A percentile compares a stretch with the other conserved stretches of the same genome.
phyloP scores from a whole-genome alignment of 2,888 invertebrate genomes.

The Caenorhabditis sp. region DNA sequence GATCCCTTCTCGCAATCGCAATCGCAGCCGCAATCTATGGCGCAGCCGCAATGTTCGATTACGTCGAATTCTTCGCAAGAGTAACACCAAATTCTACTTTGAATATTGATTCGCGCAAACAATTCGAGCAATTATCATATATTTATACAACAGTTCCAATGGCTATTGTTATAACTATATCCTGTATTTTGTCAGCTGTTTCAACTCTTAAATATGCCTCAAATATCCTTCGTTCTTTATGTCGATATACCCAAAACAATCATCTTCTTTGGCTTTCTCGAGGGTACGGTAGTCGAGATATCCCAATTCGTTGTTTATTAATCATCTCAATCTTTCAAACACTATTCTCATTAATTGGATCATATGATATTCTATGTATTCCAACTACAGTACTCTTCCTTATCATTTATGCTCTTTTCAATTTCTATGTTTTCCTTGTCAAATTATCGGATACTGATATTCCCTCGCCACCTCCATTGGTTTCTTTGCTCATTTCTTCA shows the following conservation, averaged over 20 bases:
- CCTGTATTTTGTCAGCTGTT: constrained; percentile 32
- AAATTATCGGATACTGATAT: constrained; percentile 17
- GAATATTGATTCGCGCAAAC: background rate
- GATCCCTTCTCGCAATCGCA: constrained; percentile 27
- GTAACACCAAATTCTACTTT: background rate
- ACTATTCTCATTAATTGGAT: constrained; percentile 26
- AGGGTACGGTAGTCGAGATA: constrained; percentile 25
- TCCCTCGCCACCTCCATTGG: constrained; percentile 27
- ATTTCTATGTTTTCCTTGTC: constrained; percentile 32
- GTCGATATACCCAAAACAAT: constrained; percentile 14
- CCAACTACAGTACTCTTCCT: constrained; percentile 33
- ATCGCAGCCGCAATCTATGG: constrained; percentile 24
- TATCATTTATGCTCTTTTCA: constrained; percentile 31
- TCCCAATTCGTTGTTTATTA: constrained; percentile 27
- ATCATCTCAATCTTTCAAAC: constrained; percentile 23
- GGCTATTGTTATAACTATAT: constrained; percentile 27
- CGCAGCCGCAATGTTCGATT: constrained; percentile 29
- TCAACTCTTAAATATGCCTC: constrained; percentile 32
- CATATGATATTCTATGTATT: constrained; percentile 39
- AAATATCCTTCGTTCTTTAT: constrained; percentile 26
- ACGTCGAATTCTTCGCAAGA: constrained; percentile 27
- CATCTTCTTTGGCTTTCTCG: constrained; percentile 21
- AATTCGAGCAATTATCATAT: constrained; percentile 24
- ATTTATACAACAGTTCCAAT: constrained; percentile 36
- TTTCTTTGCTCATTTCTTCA: constrained; percentile 19